Evolutionary conservation across 30 jellyfish, hydroid and myxozoan species (phyloP).

Genomic region (Rhopilema esculentum): DNA sequence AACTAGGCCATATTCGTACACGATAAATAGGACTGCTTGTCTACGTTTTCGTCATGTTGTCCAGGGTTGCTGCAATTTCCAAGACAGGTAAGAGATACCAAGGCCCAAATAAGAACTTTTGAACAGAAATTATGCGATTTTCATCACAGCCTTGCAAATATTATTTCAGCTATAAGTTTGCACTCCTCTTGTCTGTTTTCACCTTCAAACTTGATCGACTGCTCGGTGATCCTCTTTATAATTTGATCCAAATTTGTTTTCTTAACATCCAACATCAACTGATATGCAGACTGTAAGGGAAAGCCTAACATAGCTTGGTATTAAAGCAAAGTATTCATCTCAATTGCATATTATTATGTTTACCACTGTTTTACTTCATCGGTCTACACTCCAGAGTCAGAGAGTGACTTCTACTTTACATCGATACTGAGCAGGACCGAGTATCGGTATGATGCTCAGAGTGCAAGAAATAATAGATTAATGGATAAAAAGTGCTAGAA

Average conservation of each 20-base stretch:
- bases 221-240: background rate
- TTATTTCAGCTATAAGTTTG: no score
- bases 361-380: no score
- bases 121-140: background rate
- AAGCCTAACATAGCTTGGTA: background rate
- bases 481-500: no score
- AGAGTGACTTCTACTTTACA: no score
- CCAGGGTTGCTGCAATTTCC: slow-evolving; percentile 53
- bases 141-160: background rate
- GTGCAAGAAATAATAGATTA: no score
- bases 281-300: background rate
- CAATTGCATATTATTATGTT: no score
- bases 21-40: background rate
- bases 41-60: slow-evolving; percentile 22
- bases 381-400: no score
- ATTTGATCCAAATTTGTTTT: background rate
- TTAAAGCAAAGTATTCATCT: background rate
- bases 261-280: background rate
- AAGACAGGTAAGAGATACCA: slow-evolving; percentile 25
- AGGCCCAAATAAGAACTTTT: background rate
- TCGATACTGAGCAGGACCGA: no score
- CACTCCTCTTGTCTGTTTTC: background rate
- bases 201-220: background rate
- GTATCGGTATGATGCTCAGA: no score
- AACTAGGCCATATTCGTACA: slow-evolving; percentile 67